Evolutionary conservation across 2,113 vertebrate genomes (phyloP), one percentile per base, ranked within the genome.

Genomic region (Periophthalmodon schlosseri): DNA sequence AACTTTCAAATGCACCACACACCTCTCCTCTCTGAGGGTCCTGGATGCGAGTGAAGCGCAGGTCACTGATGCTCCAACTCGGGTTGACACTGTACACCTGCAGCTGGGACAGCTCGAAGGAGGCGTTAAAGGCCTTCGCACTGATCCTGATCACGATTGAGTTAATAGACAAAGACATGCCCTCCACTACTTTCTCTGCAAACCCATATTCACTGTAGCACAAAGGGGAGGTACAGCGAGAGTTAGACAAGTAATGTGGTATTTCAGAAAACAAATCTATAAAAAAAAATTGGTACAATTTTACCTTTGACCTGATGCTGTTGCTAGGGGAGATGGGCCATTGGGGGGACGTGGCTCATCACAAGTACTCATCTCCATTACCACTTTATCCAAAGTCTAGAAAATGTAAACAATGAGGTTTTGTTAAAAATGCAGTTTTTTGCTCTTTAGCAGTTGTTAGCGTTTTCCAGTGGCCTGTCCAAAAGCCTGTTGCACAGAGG

Each of bases 361-460:
- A 90, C 98, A 99, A 56, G 98, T 98, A 80, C 96, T 98, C 98
- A 99, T 99, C 91, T 99, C 98, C 98, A 99, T 99, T 77, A 96
- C 92, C 56, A 99, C 98, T 93, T 99, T 99, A 92, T 99, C 98
- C 83, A 99, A 90, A 36, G 94, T 95, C 98, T 99, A 80, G 57
- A 83, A 23, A 66, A 83, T 8, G 3, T 10, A 39, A 13, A 47
- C 12, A 47, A 20, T 34, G 4, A 67, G 18, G 4, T 1, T 52
- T n/a, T 54, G 52, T 44, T 44, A 44, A 44, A 44, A 44, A 44
- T 10, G 39, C 39, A 44, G 16, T 52, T 3, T 20, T 18, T 5
- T 52, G 50, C 7, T 20, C 16, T 52, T 52, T 52, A 52, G 50
- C 16, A 18, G 50, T 52, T 44, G 39, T 44, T 44, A 44, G 39